Conservation (phyloP, 2,888 invertebrate genomes). For the Pseudolycoriella hygida region DNA sequence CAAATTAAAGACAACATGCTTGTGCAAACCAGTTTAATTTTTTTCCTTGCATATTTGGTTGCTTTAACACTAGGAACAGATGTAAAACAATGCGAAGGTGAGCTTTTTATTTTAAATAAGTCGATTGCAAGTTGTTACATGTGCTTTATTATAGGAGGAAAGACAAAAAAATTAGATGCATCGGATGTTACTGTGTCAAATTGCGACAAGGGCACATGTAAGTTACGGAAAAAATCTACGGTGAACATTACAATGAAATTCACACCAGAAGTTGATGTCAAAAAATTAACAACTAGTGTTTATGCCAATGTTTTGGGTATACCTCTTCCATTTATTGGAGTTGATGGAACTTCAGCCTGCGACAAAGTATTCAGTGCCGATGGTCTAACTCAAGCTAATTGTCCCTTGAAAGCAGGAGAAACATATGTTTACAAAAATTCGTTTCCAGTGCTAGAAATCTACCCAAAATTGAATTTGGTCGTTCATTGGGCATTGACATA, state of each 20-base stretch:
- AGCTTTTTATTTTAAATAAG: not conserved
- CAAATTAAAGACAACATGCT: not conserved
- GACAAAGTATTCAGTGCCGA: conserved; percentile 38
- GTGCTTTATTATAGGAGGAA: conserved; percentile 16
- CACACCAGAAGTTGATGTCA: conserved; percentile 31
- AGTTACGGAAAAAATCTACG: conserved; percentile 40
- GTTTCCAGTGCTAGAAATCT: conserved; percentile 35
- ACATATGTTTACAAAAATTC: conserved; percentile 51
- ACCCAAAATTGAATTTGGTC: conserved; percentile 33
- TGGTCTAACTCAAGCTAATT: conserved; percentile 39
- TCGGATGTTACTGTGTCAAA: conserved; percentile 37
- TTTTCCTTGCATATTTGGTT: not conserved
- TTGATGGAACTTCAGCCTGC: conserved; percentile 52
- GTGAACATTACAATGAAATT: conserved; percentile 39
- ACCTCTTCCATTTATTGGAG: conserved; percentile 56
- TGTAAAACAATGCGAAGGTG: not conserved
- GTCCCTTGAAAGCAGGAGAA: conserved; percentile 48
- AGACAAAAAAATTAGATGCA: conserved; percentile 20
- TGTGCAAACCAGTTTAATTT: not conserved
- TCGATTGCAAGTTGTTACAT: too few species aligned
- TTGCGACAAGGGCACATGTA: conserved; percentile 47
- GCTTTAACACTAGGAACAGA: not conserved
- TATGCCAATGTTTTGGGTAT: conserved; percentile 42
- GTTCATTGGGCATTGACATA: conserved; percentile 45
- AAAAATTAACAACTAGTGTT: conserved; percentile 38